A percentile compares a stretch with the other conserved stretches of the same genome.
Evolutionary conservation across 2,797 vertebrate genomes (phyloP).

Genomic region (Chrysocyon brachyurus): DNA sequence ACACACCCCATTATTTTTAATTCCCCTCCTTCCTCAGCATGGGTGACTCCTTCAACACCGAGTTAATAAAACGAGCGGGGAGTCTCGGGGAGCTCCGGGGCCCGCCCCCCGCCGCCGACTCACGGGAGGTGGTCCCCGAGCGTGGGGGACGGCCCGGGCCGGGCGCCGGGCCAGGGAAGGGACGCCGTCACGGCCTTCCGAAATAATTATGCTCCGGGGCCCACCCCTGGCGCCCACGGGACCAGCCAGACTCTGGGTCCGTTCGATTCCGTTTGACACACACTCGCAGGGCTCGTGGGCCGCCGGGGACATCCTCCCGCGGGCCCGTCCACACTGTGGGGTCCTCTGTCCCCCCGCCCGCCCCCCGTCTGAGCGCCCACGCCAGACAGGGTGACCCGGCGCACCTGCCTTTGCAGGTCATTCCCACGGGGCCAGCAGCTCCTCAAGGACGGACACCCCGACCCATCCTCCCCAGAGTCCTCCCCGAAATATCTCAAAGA

Average conservation of each 20-base stretch:
- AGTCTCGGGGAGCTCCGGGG: background rate
- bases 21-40: background rate
- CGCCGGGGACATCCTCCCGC: fast-evolving
- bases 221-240: background rate
- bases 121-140: fast-evolving
- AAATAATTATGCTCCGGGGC: background rate
- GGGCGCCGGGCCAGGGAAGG: background rate
- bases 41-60: background rate
- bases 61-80: background rate
- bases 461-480: background rate
- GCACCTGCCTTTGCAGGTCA: background rate
- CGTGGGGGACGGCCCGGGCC: background rate
- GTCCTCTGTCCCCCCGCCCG: background rate
- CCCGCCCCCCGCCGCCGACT: fast-evolving
- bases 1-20: background rate
- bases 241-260: background rate
- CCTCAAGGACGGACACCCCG: background rate
- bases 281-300: no score
- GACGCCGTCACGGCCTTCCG: background rate
- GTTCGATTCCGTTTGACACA: background rate
- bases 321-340: fast-evolving
- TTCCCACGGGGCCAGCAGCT: background rate
- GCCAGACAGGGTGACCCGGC: background rate
- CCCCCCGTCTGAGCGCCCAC: background rate
- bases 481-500: background rate